phyloP scores from a whole-genome alignment of 2,113 vertebrate genomes.

The Andinoacara biseriatus region DNA sequence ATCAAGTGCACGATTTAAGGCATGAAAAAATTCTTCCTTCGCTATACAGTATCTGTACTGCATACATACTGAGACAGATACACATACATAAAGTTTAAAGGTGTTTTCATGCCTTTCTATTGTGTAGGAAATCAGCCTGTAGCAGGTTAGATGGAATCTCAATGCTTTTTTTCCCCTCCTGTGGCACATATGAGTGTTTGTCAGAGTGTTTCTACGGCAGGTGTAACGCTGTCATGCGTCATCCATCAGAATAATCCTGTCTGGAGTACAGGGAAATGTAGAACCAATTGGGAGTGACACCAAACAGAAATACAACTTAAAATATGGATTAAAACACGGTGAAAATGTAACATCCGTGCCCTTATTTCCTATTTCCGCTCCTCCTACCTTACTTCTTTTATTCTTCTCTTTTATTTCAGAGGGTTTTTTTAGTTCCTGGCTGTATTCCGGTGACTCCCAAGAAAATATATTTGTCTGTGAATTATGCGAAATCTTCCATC shows the following conservation, averaged over 20 bases:
- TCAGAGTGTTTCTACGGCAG: constrained; percentile 45
- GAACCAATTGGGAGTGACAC: constrained; percentile 10
- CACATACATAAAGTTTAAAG: not conserved
- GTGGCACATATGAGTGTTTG: constrained; percentile 18
- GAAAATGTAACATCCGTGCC: not conserved
- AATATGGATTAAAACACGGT: constrained; percentile 46
- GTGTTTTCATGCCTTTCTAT: not conserved
- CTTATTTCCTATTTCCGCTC: not conserved
- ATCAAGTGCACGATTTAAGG: constrained; percentile 4
- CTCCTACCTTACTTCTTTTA: not conserved
- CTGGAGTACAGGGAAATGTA: not conserved
- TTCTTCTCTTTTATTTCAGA: not conserved
- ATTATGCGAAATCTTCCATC: constrained; percentile 37
- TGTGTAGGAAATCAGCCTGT: constrained; percentile 18
- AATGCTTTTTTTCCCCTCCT: not conserved
- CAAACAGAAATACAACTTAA: constrained; percentile 31
- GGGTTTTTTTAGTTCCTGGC: not conserved
- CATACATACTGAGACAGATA: not conserved
- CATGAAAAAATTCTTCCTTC: constrained; percentile 11
- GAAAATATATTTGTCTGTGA: constrained; percentile 17
- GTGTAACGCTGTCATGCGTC: constrained; percentile 45
- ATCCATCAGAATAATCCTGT: constrained; percentile 50
- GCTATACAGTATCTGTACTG: not conserved
- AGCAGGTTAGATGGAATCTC: constrained; percentile 13
- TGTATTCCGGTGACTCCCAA: constrained; percentile 1